phyloP scores from a whole-genome alignment of 2,888 invertebrate species.

The Phortica magna region DNA sequence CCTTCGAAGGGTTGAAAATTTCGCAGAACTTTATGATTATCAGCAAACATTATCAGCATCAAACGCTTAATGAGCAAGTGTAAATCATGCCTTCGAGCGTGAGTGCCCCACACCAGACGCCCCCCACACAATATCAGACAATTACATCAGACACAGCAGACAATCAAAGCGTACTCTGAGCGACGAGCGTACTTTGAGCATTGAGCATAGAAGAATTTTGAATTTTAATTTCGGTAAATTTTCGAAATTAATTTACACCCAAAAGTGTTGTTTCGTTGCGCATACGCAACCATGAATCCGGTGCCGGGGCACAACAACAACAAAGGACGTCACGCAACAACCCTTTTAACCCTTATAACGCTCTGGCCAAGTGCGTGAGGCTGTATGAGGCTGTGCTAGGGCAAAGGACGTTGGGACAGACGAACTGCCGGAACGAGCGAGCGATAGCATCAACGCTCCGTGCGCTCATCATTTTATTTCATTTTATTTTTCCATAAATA shows the following conservation, averaged over 20 bases:
- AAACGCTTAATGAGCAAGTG: slow-evolving; percentile 56
- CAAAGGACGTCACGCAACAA: background rate
- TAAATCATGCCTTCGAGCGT: slow-evolving; percentile 44
- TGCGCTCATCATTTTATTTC: slow-evolving; percentile 68
- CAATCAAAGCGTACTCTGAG: background rate
- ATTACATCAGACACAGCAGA: background rate
- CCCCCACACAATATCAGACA: background rate
- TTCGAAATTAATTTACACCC: slow-evolving; percentile 74
- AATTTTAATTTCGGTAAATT: slow-evolving; percentile 73
- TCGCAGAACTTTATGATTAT: slow-evolving; percentile 45
- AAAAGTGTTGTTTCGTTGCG: slow-evolving; percentile 39
- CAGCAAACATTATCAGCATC: slow-evolving; percentile 57
- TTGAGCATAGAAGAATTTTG: slow-evolving; percentile 52
- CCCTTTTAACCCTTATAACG: slow-evolving; percentile 10
- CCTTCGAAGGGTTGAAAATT: background rate
- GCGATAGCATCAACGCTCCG: background rate
- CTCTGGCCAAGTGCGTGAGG: background rate
- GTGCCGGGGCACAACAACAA: background rate
- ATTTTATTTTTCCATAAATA: slow-evolving; percentile 73
- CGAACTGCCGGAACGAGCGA: background rate
- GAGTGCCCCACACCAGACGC: background rate
- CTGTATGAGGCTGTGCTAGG: background rate
- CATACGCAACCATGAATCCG: background rate
- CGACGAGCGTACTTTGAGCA: no score
- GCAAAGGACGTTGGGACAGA: background rate